A percentile compares a stretch with the other conserved stretches of the same genome.
phyloP scores from a whole-genome alignment of 2,888 invertebrate genomes.

The Rugalucina vietnamica region DNA sequence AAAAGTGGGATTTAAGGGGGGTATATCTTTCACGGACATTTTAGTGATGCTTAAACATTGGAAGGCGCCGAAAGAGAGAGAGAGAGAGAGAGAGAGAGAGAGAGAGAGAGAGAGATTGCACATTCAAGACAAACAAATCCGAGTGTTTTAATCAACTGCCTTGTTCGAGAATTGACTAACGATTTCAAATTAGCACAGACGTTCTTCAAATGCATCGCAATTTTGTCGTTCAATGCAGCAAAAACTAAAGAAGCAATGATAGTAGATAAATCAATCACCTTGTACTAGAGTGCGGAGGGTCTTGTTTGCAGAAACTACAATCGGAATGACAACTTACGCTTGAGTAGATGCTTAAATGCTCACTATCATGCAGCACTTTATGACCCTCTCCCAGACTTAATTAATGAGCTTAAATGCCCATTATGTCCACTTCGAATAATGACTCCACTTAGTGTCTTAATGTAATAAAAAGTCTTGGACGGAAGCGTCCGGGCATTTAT shows the following conservation, averaged over 20 bases:
- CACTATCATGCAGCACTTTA: not conserved
- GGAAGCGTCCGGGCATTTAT: not conserved
- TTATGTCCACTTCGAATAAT: not conserved
- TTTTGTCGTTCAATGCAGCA: not conserved
- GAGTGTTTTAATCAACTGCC: no score
- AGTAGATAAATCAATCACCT: not conserved
- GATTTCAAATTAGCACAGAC: no score
- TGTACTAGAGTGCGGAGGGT: not conserved
- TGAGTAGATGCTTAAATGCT: not conserved
- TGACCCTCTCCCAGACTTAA: not conserved
- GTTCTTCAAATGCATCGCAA: not conserved
- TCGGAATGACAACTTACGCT: not conserved
- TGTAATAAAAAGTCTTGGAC: not conserved
- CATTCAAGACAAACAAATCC: no score
- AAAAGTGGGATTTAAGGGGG: no score
- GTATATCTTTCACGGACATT: no score
- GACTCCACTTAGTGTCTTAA: not conserved
- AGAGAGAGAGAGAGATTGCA: slow-evolving; percentile 9
- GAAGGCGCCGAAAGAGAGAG: not conserved
- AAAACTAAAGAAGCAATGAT: not conserved
- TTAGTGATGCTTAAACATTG: no score
- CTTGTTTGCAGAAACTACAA: not conserved
- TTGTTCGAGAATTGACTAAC: no score
- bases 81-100: slow-evolving; percentile 9
- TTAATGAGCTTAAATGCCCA: not conserved